phyloP scores from a whole-genome alignment of 2,113 vertebrate genomes.

The Rhea americana region DNA sequence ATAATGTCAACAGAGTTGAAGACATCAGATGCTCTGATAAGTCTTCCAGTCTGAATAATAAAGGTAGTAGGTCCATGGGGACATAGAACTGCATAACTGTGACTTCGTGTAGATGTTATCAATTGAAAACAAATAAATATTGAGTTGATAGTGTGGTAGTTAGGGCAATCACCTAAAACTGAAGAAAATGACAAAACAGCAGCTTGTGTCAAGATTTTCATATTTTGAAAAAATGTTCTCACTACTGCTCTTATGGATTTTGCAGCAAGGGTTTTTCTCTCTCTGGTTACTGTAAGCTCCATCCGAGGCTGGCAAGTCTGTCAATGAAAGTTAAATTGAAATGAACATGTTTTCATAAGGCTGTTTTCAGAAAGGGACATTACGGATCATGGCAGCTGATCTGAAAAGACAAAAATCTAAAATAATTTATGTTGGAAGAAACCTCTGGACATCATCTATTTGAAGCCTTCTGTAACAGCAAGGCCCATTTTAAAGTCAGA shows the following conservation, averaged over 20 bases:
- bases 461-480: background rate
- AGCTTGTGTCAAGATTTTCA: background rate
- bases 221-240: background rate
- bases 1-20: accelerated
- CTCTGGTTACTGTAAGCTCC: background rate
- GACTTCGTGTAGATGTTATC: background rate
- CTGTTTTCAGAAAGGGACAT: background rate
- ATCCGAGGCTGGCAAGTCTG: background rate
- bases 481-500: background rate
- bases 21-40: accelerated
- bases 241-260: background rate
- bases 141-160: background rate
- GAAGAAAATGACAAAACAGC: background rate
- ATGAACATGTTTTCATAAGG: background rate
- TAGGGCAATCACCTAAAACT: background rate
- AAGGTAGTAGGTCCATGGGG: background rate
- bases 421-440: background rate
- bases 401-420: background rate
- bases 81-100: background rate
- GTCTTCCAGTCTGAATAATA: background rate
- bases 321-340: background rate
- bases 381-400: background rate
- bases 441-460: background rate
- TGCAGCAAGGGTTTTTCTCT: background rate
- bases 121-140: background rate